Conservation (phyloP, 92 coral and sea anemone genomes). For the Epizoanthus ramosus region DNA sequence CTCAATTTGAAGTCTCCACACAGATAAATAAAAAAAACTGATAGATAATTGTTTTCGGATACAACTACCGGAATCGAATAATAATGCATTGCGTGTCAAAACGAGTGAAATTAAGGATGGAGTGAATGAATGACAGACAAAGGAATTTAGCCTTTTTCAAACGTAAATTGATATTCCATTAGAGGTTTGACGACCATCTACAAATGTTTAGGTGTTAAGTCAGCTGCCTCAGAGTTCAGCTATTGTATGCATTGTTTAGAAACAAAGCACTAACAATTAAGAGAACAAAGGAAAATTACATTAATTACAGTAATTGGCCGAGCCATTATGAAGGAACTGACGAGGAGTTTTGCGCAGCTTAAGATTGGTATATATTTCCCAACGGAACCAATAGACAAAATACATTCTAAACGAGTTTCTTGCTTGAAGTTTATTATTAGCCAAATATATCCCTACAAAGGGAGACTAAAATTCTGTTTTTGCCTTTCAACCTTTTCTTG, state of each 20-base stretch:
- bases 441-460: too few relatives aligned
- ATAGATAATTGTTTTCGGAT: neutral
- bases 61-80: too few relatives aligned
- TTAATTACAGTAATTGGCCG: slow-evolving; percentile 61
- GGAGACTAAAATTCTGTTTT: neutral
- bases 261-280: slow-evolving; percentile 58
- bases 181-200: slow-evolving; percentile 17
- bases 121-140: neutral
- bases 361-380: neutral
- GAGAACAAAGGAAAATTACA: slow-evolving; percentile 51
- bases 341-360: neutral
- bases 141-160: slow-evolving; percentile 31
- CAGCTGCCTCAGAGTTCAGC: slow-evolving; percentile 31
- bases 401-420: too few relatives aligned
- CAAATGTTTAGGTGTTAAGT: slow-evolving; percentile 40
- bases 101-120: neutral
- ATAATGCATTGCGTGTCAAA: slow-evolving; percentile 16
- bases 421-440: too few relatives aligned
- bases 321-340: slow-evolving; percentile 42
- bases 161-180: slow-evolving; percentile 34
- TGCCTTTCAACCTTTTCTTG: neutral
- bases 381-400: neutral
- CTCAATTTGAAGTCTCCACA: neutral
- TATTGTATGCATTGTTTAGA: slow-evolving; percentile 35
- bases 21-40: neutral